A percentile compares a stretch with the other conserved stretches of the same genome.
Conservation (phyloP, 1,140 invertebrate species). For the Thrips palmi region DNA sequence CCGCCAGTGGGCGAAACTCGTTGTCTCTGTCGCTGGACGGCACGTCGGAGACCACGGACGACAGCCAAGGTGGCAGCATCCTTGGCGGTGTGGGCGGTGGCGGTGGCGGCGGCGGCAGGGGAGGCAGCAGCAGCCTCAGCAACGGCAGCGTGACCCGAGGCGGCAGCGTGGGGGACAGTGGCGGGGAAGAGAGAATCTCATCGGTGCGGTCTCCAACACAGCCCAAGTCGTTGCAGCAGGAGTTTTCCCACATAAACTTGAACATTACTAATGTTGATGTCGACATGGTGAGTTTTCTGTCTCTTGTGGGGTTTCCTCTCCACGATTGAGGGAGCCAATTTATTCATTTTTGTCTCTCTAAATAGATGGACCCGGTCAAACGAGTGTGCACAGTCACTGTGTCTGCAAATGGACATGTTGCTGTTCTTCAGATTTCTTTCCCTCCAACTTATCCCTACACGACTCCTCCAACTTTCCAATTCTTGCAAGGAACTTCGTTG, state of each 20-base stretch:
- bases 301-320: neutral
- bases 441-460: slow-evolving; percentile 59
- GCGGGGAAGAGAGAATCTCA: too few relatives aligned
- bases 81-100: too few relatives aligned
- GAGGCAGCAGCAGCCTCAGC: too few relatives aligned
- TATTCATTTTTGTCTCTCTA: neutral
- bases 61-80: too few relatives aligned
- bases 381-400: slow-evolving; percentile 57
- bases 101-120: too few relatives aligned
- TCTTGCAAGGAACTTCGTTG: slow-evolving; percentile 38
- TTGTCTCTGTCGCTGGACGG: too few relatives aligned
- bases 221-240: slow-evolving; percentile 53
- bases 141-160: too few relatives aligned
- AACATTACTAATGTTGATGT: slow-evolving; percentile 73
- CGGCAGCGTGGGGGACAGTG: too few relatives aligned
- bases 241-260: slow-evolving; percentile 71
- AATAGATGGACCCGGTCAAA: slow-evolving; percentile 41
- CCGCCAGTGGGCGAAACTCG: too few relatives aligned
- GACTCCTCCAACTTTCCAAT: slow-evolving; percentile 49
- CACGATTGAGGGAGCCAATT: slow-evolving; percentile 4
- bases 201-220: slow-evolving; percentile 21
- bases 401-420: slow-evolving; percentile 46
- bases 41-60: too few relatives aligned
- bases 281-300: slow-evolving; percentile 23
- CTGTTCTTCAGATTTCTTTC: slow-evolving; percentile 61